These are phyloP conservation scores for Hassar affinis DNA, from an alignment of 2,113 vertebrate species.

Conservation along the genomic window DNA sequence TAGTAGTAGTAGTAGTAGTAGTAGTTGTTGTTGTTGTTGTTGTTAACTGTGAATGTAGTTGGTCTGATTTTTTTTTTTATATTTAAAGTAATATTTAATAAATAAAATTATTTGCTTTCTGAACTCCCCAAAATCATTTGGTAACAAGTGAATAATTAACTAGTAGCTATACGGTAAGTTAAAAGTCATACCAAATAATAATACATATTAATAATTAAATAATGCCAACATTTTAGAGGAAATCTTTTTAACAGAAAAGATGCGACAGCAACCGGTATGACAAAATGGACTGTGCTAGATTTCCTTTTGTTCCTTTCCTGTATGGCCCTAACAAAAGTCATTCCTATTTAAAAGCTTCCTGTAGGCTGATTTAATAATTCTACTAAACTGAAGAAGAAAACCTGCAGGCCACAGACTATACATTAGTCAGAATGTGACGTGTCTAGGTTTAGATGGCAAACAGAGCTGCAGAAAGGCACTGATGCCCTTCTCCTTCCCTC, in stretches of 20 bases:
- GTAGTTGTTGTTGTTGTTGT: too few relatives aligned
- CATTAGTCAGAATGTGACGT: conserved; percentile 25
- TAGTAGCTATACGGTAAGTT: neutral
- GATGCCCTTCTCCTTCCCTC: conserved; percentile 55
- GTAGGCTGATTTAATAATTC: conserved; percentile 38
- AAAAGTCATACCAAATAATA: neutral
- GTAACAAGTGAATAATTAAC: neutral
- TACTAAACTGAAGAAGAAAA: neutral
- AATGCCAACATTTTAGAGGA: neutral
- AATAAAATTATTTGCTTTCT: neutral
- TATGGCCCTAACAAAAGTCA: neutral
- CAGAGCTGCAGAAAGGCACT: conserved; percentile 57
- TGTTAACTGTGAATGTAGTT: neutral
- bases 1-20: neutral
- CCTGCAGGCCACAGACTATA: conserved; percentile 7
- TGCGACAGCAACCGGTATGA: conserved; percentile 53
- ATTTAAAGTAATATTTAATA: neutral
- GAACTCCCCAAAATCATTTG: neutral
- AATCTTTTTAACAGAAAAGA: conserved; percentile 48
- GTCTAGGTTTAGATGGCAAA: conserved; percentile 69
- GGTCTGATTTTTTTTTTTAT: neutral
- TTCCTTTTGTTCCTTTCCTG: conserved; percentile 52
- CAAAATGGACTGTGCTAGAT: conserved; percentile 66
- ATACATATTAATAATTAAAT: neutral
- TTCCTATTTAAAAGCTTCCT: conserved; percentile 44